Percentiles rank a stretch among this genome's conserved stretches.
Conservation (phyloP, 2,113 vertebrate species). For the Trinectes maculatus region DNA sequence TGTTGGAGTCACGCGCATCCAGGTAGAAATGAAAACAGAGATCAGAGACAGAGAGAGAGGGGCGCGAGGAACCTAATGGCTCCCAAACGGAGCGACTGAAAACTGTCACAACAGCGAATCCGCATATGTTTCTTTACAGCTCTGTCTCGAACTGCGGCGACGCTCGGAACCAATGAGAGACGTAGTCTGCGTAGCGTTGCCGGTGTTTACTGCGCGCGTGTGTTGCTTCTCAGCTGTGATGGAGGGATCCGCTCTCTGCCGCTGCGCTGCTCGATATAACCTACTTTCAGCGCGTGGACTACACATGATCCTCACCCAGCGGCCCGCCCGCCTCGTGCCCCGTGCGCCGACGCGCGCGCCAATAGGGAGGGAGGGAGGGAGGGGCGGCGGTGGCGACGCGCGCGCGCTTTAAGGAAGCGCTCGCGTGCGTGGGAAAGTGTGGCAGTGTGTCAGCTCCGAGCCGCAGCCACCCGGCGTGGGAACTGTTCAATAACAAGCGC, state of each 20-base stretch:
- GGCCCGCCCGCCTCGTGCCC: slow-evolving; percentile 77
- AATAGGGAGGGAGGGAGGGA: no score
- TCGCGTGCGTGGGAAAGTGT: slow-evolving; percentile 82
- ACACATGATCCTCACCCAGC: slow-evolving; percentile 81
- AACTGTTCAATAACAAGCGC: slow-evolving; percentile 48
- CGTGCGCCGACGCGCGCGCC: slow-evolving; percentile 66
- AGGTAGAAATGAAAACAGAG: slow-evolving; percentile 32
- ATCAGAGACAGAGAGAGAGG: background rate
- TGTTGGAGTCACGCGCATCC: slow-evolving; percentile 74
- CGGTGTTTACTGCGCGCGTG: no score
- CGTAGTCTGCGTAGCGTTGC: no score
- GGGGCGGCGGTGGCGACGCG: no score
- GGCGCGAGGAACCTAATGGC: slow-evolving; percentile 45
- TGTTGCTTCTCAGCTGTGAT: no score
- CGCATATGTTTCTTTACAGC: slow-evolving; percentile 55
- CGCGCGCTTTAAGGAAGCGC: slow-evolving; percentile 70
- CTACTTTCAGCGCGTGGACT: slow-evolving; percentile 82
- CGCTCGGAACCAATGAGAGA: no score
- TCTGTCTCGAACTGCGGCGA: no score
- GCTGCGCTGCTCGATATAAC: slow-evolving; percentile 66
- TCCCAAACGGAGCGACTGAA: slow-evolving; percentile 66
- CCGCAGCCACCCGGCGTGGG: slow-evolving; percentile 65
- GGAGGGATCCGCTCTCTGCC: slow-evolving; percentile 16
- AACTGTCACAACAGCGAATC: slow-evolving; percentile 64
- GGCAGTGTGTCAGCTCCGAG: slow-evolving; percentile 79